These are phyloP conservation scores for Fukomys damarensis DNA, from an alignment of 2,113 vertebrate species.

Conservation along the genomic window DNA sequence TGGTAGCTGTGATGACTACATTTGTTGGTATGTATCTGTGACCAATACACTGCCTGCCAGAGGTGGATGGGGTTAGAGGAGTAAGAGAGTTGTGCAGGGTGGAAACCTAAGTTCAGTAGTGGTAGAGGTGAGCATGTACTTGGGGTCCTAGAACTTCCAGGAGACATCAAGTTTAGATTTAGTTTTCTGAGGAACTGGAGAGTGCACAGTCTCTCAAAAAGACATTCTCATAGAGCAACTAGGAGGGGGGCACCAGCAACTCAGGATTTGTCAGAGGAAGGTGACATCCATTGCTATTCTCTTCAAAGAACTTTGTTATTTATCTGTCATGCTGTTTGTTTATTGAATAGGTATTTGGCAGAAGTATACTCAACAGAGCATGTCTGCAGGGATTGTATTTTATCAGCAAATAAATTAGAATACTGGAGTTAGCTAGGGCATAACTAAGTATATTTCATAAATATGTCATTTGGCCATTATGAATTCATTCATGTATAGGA, in stretches of 20 bases:
- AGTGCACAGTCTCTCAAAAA: neutral
- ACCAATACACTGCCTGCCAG: neutral
- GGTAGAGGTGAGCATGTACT: neutral
- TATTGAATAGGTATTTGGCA: conserved; percentile 76
- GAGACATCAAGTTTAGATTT: neutral
- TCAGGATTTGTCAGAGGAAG: conserved; percentile 16
- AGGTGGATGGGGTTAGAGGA: neutral
- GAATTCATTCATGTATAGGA: conserved; percentile 87
- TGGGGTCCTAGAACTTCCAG: neutral
- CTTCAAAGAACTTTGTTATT: conserved; percentile 58
- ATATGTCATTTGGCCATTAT: conserved; percentile 86
- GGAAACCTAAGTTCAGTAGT: neutral
- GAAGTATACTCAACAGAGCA: conserved; percentile 71
- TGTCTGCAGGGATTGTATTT: conserved; percentile 75
- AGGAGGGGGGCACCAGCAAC: neutral
- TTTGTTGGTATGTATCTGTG: neutral
- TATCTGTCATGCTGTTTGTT: conserved; percentile 64
- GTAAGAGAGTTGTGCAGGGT: neutral
- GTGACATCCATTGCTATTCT: conserved; percentile 33
- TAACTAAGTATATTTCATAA: conserved; percentile 84
- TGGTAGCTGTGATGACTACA: neutral
- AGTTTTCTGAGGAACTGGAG: neutral
- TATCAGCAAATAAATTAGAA: conserved; percentile 84
- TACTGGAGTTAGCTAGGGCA: conserved; percentile 80
- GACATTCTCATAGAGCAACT: neutral